These are phyloP conservation scores for Glaucidium brasilianum DNA, from an alignment of 2,113 vertebrate species.

Conservation along the genomic window DNA sequence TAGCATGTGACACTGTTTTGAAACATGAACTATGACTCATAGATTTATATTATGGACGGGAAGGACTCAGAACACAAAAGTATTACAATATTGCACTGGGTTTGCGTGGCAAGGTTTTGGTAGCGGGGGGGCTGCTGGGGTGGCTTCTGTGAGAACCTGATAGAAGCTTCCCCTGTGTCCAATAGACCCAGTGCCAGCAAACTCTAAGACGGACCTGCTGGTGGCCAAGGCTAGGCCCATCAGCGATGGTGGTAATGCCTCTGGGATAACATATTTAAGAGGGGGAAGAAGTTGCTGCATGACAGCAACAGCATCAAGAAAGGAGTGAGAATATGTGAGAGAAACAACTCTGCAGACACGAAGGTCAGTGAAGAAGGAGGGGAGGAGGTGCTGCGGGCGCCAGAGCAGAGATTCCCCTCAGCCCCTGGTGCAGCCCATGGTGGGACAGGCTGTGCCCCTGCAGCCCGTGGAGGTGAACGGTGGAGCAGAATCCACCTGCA, in stretches of 20 bases:
- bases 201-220: rapidly evolving
- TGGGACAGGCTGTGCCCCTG: background rate
- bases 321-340: background rate
- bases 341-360: background rate
- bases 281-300: background rate
- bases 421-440: background rate
- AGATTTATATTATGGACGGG: background rate
- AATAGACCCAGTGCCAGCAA: background rate
- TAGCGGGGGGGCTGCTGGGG: background rate
- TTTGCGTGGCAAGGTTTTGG: background rate
- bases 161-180: background rate
- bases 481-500: background rate
- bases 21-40: slow-evolving; percentile 51
- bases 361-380: background rate
- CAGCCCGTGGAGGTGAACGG: background rate
- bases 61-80: background rate
- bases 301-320: background rate
- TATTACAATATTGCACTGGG: background rate
- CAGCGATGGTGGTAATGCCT: rapidly evolving
- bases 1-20: slow-evolving; percentile 52
- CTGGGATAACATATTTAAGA: background rate
- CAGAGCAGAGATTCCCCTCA: background rate
- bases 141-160: background rate
- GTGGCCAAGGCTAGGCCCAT: background rate
- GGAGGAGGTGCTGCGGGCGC: background rate